A percentile compares a stretch with the other conserved stretches of the same genome.
phyloP scores from a whole-genome alignment of 2,888 invertebrate species.

The Orthonychiurus folsomi region DNA sequence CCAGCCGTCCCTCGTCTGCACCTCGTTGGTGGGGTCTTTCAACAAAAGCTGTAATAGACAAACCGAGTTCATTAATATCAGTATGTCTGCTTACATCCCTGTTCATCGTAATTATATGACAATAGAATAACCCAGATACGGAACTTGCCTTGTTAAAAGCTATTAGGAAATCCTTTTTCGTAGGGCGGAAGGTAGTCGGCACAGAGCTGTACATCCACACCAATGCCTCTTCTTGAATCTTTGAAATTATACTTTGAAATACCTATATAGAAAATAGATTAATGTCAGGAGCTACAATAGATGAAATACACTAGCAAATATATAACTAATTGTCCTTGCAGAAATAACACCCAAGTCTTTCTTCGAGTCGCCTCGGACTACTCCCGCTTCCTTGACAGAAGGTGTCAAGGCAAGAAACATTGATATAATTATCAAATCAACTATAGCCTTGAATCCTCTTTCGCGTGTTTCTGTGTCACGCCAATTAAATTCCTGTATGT shows the following conservation, averaged over 20 bases:
- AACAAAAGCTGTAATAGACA: conserved; percentile 57
- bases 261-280: conserved; percentile 40
- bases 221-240: conserved; percentile 74
- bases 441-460: conserved; percentile 69
- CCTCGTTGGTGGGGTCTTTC: conserved; percentile 49
- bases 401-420: conserved; percentile 71
- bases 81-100: too few relatives aligned
- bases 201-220: conserved; percentile 81
- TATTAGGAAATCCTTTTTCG: conserved; percentile 62
- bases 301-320: too few relatives aligned
- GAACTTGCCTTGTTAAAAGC: conserved; percentile 62
- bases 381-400: conserved; percentile 59
- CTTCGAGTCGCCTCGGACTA: conserved; percentile 47
- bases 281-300: background rate
- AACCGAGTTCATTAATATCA: too few relatives aligned
- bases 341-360: conserved; percentile 31
- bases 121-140: too few relatives aligned
- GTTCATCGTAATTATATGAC: too few relatives aligned
- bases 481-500: conserved; percentile 14
- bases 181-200: conserved; percentile 62
- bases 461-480: conserved; percentile 47
- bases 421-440: conserved; percentile 76
- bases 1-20: conserved; percentile 58
- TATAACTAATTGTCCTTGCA: conserved; percentile 23
- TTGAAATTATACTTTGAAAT: conserved; percentile 48